A percentile compares a stretch with the other conserved stretches of the same genome.
Evolutionary conservation across 1,140 invertebrate genomes (phyloP).

Genomic region (Maconellicoccus hirsutus): DNA sequence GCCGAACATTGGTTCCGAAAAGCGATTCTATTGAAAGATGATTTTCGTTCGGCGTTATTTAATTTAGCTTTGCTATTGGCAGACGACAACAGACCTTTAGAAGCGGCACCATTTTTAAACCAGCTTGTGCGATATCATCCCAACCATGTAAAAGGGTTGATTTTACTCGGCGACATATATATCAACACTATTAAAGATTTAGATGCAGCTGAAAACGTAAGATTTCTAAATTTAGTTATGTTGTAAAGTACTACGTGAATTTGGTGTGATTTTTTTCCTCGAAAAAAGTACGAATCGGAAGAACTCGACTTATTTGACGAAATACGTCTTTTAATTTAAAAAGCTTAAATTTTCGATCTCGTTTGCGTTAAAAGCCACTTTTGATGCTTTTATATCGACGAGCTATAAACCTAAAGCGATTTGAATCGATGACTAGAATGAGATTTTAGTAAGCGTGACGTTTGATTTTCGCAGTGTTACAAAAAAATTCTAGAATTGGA

Average conservation of each 20-base stretch:
- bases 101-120: conserved; percentile 85
- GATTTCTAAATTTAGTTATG: conserved; percentile 28
- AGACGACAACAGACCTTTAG: conserved; percentile 72
- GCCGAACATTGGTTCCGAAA: conserved; percentile 82
- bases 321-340: neutral
- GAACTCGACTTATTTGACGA: too few species aligned
- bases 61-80: conserved; percentile 84
- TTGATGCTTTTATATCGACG: neutral
- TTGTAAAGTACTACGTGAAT: too few species aligned
- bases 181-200: conserved; percentile 92
- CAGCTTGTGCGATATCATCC: conserved; percentile 84
- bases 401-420: neutral
- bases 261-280: too few species aligned
- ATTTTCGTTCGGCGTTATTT: conserved; percentile 86
- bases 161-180: conserved; percentile 90
- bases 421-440: neutral
- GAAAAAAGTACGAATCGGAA: too few species aligned
- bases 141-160: conserved; percentile 87
- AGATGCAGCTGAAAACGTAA: conserved; percentile 78
- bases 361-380: neutral
- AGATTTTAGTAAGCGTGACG: neutral
- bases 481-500: conserved; percentile 73
- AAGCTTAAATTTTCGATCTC: neutral
- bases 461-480: conserved; percentile 59
- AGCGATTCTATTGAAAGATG: conserved; percentile 68